Evolutionary conservation across 2,113 vertebrate species (phyloP).

Genomic region (Cottus gobio): DNA sequence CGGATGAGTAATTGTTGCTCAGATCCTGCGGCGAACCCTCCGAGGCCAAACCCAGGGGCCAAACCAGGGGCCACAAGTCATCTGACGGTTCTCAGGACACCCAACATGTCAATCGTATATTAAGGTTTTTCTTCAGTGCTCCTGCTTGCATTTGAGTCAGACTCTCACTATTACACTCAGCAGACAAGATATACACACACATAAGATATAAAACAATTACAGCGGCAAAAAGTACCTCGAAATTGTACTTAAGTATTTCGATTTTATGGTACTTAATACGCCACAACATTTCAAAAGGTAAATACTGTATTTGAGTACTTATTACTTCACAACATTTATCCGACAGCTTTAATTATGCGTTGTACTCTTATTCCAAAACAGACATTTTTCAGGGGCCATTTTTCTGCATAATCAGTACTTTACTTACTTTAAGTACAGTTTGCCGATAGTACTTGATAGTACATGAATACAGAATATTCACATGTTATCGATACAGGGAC

Average conservation of each 20-base stretch:
- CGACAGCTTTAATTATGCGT: neutral
- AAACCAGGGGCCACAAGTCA: conserved; percentile 35
- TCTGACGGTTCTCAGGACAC: conserved; percentile 54
- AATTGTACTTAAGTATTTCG: neutral
- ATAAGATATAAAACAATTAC: neutral
- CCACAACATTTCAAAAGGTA: neutral
- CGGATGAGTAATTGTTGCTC: conserved; percentile 33
- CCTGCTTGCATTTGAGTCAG: neutral
- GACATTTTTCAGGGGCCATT: neutral
- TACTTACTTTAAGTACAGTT: neutral
- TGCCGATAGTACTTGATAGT: neutral
- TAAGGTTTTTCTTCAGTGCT: conserved; percentile 28
- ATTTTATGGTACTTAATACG: neutral
- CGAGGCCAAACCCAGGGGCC: conserved; percentile 27
- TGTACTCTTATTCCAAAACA: neutral
- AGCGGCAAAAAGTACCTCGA: neutral
- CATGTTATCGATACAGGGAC: neutral
- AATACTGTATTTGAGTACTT: neutral
- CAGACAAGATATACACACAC: neutral
- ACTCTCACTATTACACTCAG: neutral
- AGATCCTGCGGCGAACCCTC: conserved; percentile 34
- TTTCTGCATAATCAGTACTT: neutral
- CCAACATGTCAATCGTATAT: conserved; percentile 16
- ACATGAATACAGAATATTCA: neutral
- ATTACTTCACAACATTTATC: neutral